Evolutionary conservation across 2,113 vertebrate species (phyloP), one percentile per base, ranked within the genome.

Genomic region (Junco hyemalis): DNA sequence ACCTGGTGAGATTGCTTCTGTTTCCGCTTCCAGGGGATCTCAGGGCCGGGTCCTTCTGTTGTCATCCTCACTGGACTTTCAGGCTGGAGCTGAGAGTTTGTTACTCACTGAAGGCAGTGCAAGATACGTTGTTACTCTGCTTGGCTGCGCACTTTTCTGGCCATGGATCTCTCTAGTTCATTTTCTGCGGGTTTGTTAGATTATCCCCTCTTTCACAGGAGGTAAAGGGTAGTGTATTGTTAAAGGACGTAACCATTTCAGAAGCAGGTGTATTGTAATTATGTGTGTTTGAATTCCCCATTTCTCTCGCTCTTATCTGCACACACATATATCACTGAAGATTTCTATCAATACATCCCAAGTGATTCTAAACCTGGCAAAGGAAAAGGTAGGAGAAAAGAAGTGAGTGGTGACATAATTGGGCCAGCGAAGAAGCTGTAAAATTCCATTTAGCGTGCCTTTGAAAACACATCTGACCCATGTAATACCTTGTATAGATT

Each of bases 401-500:
- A 54, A 84, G 79, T 61, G 45, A 78, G 51, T 23, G 82, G 50
- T 96, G 95, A 94, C 88, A 93, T 93, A 97, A 96, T 54, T 90
- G 88, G 93, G 90, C 86, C 86, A 92, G 82, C 2, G 17, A 81
- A 88, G 92, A 90, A 92, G 80, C 95, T 97, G 95, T 96, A 96
- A 96, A 96, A 97, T 95, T 97, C 95, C 90, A 79, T 86, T 64
- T 88, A 79, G 64, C 6, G 29, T 95, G 80, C 88, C 80, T 93
- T 74, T 92, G 76, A 86, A 90, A 89, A 95, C 88, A 26, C 82
- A 64, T 93, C 88, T 93, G 90, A 96, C 92, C 93, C 48, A 42
- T 64, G 90, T 95, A 94, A 94, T 93, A 84, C 88, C 92, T 78
- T 53, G 88, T 96, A 88, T 94, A 96, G 95, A 92, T 95, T 96